phyloP scores from a whole-genome alignment of 2,113 vertebrate genomes.

The Hassar affinis region DNA sequence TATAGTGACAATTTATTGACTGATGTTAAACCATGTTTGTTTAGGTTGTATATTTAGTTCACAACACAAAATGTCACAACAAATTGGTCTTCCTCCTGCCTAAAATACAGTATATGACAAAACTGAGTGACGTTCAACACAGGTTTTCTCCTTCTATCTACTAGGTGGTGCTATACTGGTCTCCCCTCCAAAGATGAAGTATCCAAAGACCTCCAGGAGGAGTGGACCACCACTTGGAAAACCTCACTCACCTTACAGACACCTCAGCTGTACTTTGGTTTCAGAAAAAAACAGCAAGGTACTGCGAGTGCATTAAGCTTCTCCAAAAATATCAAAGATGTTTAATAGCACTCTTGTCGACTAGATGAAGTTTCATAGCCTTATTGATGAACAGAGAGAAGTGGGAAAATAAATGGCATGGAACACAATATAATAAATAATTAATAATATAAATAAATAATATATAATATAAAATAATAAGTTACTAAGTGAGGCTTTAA shows the following conservation, averaged over 20 bases:
- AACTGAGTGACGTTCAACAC: neutral
- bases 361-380: neutral
- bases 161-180: conserved; percentile 77
- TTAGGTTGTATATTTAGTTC: neutral
- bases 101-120: conserved; percentile 3
- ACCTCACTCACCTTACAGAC: conserved; percentile 55
- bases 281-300: conserved; percentile 37
- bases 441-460: neutral
- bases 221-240: conserved; percentile 55
- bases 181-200: conserved; percentile 71
- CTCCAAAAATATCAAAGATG: neutral
- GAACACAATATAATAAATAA: too few species aligned
- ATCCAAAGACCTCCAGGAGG: conserved; percentile 57
- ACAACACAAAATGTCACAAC: neutral
- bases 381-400: neutral
- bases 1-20: neutral
- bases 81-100: neutral
- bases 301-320: neutral
- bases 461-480: neutral
- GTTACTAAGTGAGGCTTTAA: neutral
- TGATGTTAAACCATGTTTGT: neutral
- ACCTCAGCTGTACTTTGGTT: conserved; percentile 46
- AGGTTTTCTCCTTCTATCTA: conserved; percentile 2
- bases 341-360: neutral
- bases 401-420: neutral